Evolutionary conservation across 1,140 invertebrate genomes (phyloP).

Genomic region (Physella acuta): DNA sequence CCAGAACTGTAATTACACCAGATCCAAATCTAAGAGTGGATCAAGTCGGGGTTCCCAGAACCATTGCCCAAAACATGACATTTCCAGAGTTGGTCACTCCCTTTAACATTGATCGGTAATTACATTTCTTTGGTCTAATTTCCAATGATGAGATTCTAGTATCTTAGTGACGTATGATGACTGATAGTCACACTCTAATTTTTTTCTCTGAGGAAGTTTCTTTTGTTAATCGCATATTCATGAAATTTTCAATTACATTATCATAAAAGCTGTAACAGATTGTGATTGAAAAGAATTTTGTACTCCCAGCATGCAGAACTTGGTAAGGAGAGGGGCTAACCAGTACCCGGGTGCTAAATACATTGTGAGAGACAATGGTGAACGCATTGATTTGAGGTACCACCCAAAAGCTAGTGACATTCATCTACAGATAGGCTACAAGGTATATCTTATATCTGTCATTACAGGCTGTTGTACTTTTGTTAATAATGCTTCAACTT

Average conservation of each 20-base stretch:
- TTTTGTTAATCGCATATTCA: not conserved
- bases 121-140: not conserved
- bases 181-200: constrained; percentile 1
- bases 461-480: no score
- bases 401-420: constrained; percentile 98
- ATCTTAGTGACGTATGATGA: not conserved
- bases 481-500: no score
- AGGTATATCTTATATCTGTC: no score
- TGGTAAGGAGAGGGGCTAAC: constrained; percentile 92
- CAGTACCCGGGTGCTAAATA: constrained; percentile 99
- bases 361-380: constrained; percentile 97
- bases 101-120: constrained; percentile 91
- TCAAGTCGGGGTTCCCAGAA: constrained; percentile 93
- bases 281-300: not conserved
- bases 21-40: constrained; percentile 98
- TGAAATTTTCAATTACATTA: not conserved
- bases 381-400: constrained; percentile 95
- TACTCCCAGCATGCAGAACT: constrained; percentile 82
- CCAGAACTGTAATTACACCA: constrained; percentile 98
- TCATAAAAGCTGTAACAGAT: not conserved
- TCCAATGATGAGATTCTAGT: not conserved
- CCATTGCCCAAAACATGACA: constrained; percentile 98
- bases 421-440: constrained; percentile 97
- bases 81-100: constrained; percentile 99
- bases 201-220: constrained; percentile 14